Evolutionary conservation across 2,797 vertebrate genomes (phyloP).

Genomic region (Falco novaeseelandiae): DNA sequence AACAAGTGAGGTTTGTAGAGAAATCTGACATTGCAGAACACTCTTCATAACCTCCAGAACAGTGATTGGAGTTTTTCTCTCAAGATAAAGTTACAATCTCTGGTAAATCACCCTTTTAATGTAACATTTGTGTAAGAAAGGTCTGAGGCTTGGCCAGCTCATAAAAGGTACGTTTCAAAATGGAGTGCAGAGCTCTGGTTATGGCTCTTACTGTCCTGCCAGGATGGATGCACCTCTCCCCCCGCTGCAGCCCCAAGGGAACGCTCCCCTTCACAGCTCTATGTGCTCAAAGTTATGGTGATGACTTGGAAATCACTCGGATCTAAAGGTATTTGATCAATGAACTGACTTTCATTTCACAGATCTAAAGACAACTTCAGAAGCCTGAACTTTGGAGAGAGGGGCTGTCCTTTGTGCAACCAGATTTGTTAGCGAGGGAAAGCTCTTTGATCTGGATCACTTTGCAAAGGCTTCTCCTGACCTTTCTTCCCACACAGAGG

Average conservation of each 20-base stretch:
- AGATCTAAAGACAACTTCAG: constrained; percentile 40
- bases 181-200: neutral
- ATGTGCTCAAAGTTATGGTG: neutral
- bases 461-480: neutral
- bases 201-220: neutral
- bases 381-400: neutral
- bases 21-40: neutral
- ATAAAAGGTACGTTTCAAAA: neutral
- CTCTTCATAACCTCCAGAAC: neutral
- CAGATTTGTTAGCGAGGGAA: constrained; percentile 29
- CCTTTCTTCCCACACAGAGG: neutral
- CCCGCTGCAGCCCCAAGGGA: neutral
- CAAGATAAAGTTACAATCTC: neutral
- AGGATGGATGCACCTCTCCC: too few relatives aligned
- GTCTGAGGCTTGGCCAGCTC: neutral
- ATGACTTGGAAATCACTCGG: neutral
- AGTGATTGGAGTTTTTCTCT: neutral
- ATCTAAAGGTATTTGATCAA: constrained; percentile 47
- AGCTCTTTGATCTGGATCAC: constrained; percentile 30
- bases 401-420: neutral
- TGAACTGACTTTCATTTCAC: constrained; percentile 36
- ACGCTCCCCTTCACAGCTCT: neutral
- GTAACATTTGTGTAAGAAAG: neutral
- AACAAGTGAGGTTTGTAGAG: neutral
- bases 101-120: neutral